Conservation (phyloP, 2,888 invertebrate genomes). For the Sarcophaga variegata region DNA sequence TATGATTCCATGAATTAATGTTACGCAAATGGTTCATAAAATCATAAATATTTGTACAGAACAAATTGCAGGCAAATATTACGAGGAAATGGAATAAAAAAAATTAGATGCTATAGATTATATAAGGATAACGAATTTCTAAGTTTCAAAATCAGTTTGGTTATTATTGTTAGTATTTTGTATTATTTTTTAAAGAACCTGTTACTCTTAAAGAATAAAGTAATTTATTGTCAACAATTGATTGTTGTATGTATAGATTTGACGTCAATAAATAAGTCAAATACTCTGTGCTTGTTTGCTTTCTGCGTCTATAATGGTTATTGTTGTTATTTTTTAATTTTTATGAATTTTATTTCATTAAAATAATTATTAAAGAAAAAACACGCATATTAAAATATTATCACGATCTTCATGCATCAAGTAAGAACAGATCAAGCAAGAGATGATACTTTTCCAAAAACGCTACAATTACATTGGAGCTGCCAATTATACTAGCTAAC, state of each 20-base stretch:
- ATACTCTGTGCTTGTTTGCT: neutral
- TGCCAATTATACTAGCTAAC: neutral
- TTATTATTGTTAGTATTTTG: neutral
- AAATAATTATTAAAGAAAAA: neutral
- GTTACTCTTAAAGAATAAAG: constrained; percentile 9
- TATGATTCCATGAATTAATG: neutral
- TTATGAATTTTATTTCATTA: neutral
- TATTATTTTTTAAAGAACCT: constrained; percentile 1
- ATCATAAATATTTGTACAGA: constrained; percentile 21
- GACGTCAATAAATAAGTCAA: constrained; percentile 30
- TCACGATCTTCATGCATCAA: neutral
- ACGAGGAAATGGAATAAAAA: neutral
- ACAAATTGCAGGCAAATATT: neutral
- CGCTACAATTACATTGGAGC: neutral
- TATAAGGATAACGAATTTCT: too few species aligned
- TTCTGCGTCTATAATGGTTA: constrained; percentile 3
- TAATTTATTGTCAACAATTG: constrained; percentile 27
- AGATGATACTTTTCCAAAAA: neutral
- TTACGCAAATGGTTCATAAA: neutral
- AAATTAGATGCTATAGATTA: neutral
- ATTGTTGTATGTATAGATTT: constrained; percentile 10
- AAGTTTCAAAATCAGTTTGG: neutral
- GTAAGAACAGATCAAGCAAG: neutral
- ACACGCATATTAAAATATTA: neutral
- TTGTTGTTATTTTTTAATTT: neutral